Conservation (phyloP, 1,140 invertebrate genomes). For the Schlechtendalia chinensis region DNA sequence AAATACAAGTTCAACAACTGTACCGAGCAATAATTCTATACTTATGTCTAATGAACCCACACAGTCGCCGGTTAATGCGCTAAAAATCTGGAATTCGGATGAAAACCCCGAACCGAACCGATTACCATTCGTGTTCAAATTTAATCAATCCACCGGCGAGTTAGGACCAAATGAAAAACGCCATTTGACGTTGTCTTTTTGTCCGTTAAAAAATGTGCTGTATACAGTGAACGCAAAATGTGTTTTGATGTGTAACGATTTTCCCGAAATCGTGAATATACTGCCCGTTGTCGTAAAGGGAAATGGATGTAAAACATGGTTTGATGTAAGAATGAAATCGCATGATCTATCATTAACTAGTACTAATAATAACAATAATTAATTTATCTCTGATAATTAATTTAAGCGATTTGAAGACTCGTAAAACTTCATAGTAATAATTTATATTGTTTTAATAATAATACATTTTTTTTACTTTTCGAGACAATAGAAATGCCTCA, state of each 20-base stretch:
- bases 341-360: not conserved
- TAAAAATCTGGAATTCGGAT: not conserved
- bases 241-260: constrained; percentile 2
- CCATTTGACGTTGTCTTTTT: not conserved
- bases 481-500: no score
- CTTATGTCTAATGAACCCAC: not conserved
- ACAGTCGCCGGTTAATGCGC: not conserved
- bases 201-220: not conserved
- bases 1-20: not conserved
- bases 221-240: constrained; percentile 17
- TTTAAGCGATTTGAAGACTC: no score
- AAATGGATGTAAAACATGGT: not conserved
- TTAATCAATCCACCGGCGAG: not conserved
- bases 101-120: not conserved
- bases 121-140: not conserved
- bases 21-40: not conserved
- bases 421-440: no score
- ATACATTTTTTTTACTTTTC: no score
- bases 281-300: not conserved
- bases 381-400: no score
- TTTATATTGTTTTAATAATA: no score
- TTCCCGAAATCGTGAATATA: not conserved
- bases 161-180: constrained; percentile 17
- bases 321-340: not conserved
- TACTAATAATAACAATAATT: no score